A percentile compares a stretch with the other conserved stretches of the same genome.
Conservation (phyloP, 2,888 invertebrate species). For the Rhodophaea formosa region DNA sequence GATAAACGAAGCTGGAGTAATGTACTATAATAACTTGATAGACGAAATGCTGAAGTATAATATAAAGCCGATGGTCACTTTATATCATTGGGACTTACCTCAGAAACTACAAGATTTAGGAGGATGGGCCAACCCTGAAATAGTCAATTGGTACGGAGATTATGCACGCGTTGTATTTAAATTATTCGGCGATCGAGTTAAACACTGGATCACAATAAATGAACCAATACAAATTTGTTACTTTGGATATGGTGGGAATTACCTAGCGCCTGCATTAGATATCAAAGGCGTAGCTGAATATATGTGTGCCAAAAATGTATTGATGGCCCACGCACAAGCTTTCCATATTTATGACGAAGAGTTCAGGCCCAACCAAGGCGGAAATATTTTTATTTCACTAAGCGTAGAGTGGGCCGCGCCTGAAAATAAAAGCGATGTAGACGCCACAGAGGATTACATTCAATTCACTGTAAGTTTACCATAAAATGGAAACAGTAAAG, state of each 20-base stretch:
- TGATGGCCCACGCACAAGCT: conserved; percentile 74
- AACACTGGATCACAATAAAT: conserved; percentile 79
- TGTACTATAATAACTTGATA: conserved; percentile 83
- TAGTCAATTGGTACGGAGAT: conserved; percentile 61
- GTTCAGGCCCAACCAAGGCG: conserved; percentile 55
- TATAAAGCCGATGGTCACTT: conserved; percentile 79
- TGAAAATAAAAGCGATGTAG: conserved; percentile 26
- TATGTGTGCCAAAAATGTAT: conserved; percentile 63
- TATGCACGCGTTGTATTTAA: conserved; percentile 63
- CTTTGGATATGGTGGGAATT: conserved; percentile 55
- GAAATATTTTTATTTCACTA: conserved; percentile 64
- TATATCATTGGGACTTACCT: conserved; percentile 76
- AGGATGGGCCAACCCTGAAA: conserved; percentile 63
- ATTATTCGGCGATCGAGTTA: conserved; percentile 66
- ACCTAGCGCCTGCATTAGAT: conserved; percentile 44
- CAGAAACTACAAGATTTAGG: conserved; percentile 69
- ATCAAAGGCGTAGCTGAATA: conserved; percentile 64
- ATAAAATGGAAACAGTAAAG: background rate
- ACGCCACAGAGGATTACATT: conserved; percentile 23
- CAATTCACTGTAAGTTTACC: conserved; percentile 18
- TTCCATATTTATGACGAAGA: conserved; percentile 55
- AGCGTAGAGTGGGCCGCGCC: conserved; percentile 32
- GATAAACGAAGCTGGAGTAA: conserved; percentile 78
- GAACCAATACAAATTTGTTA: conserved; percentile 62
- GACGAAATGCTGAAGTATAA: conserved; percentile 78